Base-by-base conservation (phyloP, 2,888 invertebrate species). In the Drosophila monieri region DNA sequence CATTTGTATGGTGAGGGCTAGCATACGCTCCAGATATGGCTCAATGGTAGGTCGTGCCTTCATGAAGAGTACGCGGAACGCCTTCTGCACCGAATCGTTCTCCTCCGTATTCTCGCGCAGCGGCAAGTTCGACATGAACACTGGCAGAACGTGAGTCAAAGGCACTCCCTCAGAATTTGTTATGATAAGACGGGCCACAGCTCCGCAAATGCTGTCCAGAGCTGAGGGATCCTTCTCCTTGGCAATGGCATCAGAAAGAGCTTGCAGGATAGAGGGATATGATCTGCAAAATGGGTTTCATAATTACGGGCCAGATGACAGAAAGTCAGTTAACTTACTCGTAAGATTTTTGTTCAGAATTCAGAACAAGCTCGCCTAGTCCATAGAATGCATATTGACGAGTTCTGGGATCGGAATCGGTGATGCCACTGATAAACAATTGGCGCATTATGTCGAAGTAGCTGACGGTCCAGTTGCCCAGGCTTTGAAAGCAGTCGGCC, bases 321-420 rank as follows among this genome's bases (percentile, higher is more conserved):
- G 41, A 5, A 35, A 43, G 15, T 52, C 9, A 41, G 23, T 8
- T 57, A 6, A 61, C 93, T 92, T 92, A 94, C 94, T 92, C 91
- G 84, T 92, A 94, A 65, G 94, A 91, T 65, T 93, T 92, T 48
- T 94, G 94, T 89, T 94, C 94, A 52, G 95, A 94, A 89, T 94
- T 93, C 12, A 94, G 90, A 44, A 94, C 94, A 83, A 96, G 92
- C 88, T 96, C 95, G 3, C 96, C 96, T 49, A 96, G 91, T 15
- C 95, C 96, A 89, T 93, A 96, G 48, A 95, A 94, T 0, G 95
- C 93, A 91, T 96, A 96, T 87, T 95, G 96, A 55, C 96, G 93
- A 1, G 96, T 95, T 90, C 95, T 95, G 51, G 94, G 94, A 77
- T 94, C 94, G 0, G 92, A 88, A 90, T 96, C 96, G 55, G 92